phyloP scores from a whole-genome alignment of 2,888 invertebrate genomes.

The Amphimallon solstitiale region DNA sequence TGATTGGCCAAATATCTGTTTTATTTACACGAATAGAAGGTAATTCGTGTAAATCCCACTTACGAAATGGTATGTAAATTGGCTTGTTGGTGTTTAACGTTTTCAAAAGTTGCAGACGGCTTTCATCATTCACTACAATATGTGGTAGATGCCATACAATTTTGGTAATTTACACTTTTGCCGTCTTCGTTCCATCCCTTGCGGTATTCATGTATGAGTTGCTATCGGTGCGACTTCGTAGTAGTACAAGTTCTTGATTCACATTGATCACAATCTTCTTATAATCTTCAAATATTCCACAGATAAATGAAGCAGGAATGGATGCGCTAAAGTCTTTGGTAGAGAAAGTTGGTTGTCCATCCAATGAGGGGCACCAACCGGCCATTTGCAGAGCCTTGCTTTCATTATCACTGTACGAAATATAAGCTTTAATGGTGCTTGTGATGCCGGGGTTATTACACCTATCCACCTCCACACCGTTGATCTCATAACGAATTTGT shows the following conservation, averaged over 20 bases:
- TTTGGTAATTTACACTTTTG: constrained; percentile 27
- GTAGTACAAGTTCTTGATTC: constrained; percentile 17
- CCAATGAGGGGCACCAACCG: constrained; percentile 4
- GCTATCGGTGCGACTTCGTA: constrained; percentile 33
- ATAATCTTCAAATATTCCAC: constrained; percentile 54
- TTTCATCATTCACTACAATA: constrained; percentile 45
- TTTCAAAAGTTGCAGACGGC: constrained; percentile 46
- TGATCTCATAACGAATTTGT: constrained; percentile 56
- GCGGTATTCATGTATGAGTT: constrained; percentile 39
- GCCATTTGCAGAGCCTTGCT: constrained; percentile 13
- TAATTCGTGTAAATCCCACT: constrained; percentile 56
- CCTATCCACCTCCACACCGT: constrained; percentile 44
- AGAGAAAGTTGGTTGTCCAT: neutral
- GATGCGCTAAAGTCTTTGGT: constrained; percentile 10
- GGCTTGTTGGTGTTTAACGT: neutral
- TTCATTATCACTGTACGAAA: constrained; percentile 43
- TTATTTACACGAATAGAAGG: constrained; percentile 51
- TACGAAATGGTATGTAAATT: constrained; percentile 49
- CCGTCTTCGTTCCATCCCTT: constrained; percentile 34
- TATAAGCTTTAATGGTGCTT: no score
- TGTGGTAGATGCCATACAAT: constrained; percentile 45
- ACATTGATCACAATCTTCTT: constrained; percentile 32
- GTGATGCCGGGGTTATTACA: no score
- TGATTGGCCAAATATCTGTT: constrained; percentile 51
- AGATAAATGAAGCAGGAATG: constrained; percentile 50